Conservation (phyloP, 2,888 invertebrate species). For the Oxyteleia sp. region DNA sequence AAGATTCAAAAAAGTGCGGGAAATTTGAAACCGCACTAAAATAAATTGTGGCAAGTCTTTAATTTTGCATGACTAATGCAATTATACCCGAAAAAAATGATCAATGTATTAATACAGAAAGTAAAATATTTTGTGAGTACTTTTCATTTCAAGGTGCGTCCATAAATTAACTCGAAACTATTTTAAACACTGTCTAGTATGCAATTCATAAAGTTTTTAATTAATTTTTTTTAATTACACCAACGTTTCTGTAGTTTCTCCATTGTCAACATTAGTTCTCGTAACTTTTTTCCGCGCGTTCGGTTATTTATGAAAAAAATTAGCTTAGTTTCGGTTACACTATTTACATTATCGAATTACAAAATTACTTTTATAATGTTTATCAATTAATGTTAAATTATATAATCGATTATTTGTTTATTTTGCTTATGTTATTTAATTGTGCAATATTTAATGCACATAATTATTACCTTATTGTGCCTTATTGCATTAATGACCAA, state of each 20-base stretch:
- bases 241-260: conserved; percentile 27
- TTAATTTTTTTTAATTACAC: conserved; percentile 21
- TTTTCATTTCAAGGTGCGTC: background rate
- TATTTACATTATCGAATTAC: too few species aligned
- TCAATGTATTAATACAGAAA: conserved; percentile 15
- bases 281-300: background rate
- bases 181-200: conserved; percentile 14
- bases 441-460: too few species aligned
- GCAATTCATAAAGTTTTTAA: conserved; percentile 43
- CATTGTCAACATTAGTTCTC: conserved; percentile 33
- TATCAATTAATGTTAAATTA: too few species aligned
- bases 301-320: conserved; percentile 27
- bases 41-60: too few species aligned
- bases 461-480: too few species aligned
- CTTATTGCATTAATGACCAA: too few species aligned
- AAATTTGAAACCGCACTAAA: too few species aligned
- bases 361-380: too few species aligned
- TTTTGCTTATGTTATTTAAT: too few species aligned
- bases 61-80: conserved; percentile 15
- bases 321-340: conserved; percentile 18
- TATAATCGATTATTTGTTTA: too few species aligned
- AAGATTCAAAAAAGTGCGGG: too few species aligned
- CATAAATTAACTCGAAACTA: conserved; percentile 1
- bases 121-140: background rate
- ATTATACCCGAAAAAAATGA: conserved; percentile 15